Conservation (phyloP, 1,140 invertebrate species). For the Meloidogyne exigua region DNA sequence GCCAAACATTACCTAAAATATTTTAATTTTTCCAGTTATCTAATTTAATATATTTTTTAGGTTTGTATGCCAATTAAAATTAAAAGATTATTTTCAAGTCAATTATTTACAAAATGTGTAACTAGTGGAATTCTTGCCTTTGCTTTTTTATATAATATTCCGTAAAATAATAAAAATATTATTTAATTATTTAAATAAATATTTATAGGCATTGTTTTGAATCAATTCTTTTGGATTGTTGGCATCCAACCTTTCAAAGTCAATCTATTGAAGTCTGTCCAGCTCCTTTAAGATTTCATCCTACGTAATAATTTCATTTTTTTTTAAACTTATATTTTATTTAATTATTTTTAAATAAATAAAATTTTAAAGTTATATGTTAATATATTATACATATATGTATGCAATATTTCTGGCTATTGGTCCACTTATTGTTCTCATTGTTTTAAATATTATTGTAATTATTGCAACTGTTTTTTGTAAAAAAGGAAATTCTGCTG, state of each 20-base stretch:
- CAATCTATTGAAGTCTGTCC: slow-evolving; percentile 58
- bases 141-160: slow-evolving; percentile 58
- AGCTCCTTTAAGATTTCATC: slow-evolving; percentile 52
- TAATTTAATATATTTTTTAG: slow-evolving; percentile 35
- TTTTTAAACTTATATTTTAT: slow-evolving; percentile 28
- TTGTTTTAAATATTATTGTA: slow-evolving; percentile 56
- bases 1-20: too few relatives aligned
- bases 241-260: slow-evolving; percentile 55
- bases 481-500: slow-evolving; percentile 36
- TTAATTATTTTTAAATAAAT: slow-evolving; percentile 41
- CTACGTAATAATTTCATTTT: too few relatives aligned
- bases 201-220: slow-evolving; percentile 54
- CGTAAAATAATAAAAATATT: slow-evolving; percentile 20
- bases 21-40: too few relatives aligned
- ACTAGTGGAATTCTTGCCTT: slow-evolving; percentile 49
- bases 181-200: background rate
- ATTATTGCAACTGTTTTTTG: slow-evolving; percentile 50
- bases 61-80: slow-evolving; percentile 49
- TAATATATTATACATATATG: slow-evolving; percentile 62
- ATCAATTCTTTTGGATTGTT: slow-evolving; percentile 57
- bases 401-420: slow-evolving; percentile 60
- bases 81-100: slow-evolving; percentile 31
- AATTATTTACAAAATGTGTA: slow-evolving; percentile 28
- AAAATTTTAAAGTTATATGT: slow-evolving; percentile 44
- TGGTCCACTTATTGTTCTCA: slow-evolving; percentile 53